Base-by-base conservation (phyloP, 2,888 invertebrate species). In the Acleris laterana region DNA sequence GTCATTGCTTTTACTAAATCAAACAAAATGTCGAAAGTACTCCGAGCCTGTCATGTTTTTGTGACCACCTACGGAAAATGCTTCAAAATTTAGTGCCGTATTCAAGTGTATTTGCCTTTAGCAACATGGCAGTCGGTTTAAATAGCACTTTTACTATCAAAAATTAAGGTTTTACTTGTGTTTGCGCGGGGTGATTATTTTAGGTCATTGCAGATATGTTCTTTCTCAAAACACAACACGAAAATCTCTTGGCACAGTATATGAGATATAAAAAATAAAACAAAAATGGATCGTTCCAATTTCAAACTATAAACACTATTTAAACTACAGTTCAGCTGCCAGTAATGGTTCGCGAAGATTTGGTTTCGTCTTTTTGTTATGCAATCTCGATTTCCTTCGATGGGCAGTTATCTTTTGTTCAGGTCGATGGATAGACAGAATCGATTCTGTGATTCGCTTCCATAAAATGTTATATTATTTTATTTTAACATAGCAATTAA, bases 1-100 rank as follows among this genome's bases (percentile, higher is more conserved):
- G 46, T 66, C 66, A 68, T 65, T 73, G 77, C 78, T 79, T 81
- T 81, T 78, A 76, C 75, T 63, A 75, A 79, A 73, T 69, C 71
- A 79, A 80, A 81, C 72, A 79, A 62, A 68, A 58, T 60, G 74
- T 76, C 60, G 78, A 78, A 80, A 83, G 76, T 72, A 77, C 75
- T 44, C 63, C 73, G 63, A 57, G 69, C 63, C 64, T 69, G 72
- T 71, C 75, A 72, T 79, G 68, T 77, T 76, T 77, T 68, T 71
- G 69, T 76, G 74, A 77, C 74, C 67, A 75, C n/a, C 28, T 42
- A 42, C 46, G 28, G 22, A 63, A 63, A 59, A 52, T 46, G 58
- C 28, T 19, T 42, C 32, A 17, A 57, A 57, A 63, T 56, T 56
- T 13, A 9, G 38, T 32, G n/a, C 16, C 13, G 32, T 16, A n/a